Base-by-base conservation (phyloP, 2,113 vertebrate species). In the Anarrhichthys ocellatus region DNA sequence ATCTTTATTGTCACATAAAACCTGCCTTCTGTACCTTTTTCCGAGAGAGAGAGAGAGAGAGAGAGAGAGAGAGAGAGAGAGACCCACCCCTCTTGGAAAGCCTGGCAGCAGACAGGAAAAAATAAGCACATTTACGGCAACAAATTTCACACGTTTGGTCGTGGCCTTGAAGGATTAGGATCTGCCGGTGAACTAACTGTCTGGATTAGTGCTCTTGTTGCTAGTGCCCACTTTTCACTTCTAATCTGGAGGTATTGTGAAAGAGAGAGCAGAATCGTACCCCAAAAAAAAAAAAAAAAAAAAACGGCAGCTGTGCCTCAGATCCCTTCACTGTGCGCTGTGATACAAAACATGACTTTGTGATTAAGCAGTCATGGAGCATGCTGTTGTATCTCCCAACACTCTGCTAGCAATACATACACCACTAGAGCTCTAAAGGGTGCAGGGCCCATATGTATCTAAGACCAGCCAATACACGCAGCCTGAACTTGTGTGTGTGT, bases 181-280 rank as follows among this genome's bases (percentile, higher is more conserved):
- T 91, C 83, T 86, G 76, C 74, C 87, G 75, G 86, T 87, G 80
- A 90, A 89, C 84, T 89, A 86, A 89, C 83, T 82, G 68, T 87
- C 80, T 86, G 90, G 85, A 93, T 94, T 91, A 89, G 80, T 63
- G 86, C 71, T 83, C 82, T 84, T 90, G 82, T 82, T 84, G 77
- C 81, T 62, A 69, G 11, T 29, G 69, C 69, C 52, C 10, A 42
- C 32, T 77, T 89, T 87, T 85, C 75, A 76, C 44, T 69, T 59
- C 54, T 81, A 86, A 89, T 89, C 85, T 89, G 64, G 42, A 86
- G 67, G 63, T 76, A 68, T 73, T 67, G 69, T 87, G 50, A 83
- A 73, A 78, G 20, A 34, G 42, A 50, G 63, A 66, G 61, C 40
- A 63, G 66, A 78, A 63, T 42, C 2, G 17, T 58, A 70, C 13